These are phyloP conservation scores for Phalacrocorax pelagicus DNA, from an alignment of 2,113 vertebrate genomes.

Conservation along the genomic window DNA sequence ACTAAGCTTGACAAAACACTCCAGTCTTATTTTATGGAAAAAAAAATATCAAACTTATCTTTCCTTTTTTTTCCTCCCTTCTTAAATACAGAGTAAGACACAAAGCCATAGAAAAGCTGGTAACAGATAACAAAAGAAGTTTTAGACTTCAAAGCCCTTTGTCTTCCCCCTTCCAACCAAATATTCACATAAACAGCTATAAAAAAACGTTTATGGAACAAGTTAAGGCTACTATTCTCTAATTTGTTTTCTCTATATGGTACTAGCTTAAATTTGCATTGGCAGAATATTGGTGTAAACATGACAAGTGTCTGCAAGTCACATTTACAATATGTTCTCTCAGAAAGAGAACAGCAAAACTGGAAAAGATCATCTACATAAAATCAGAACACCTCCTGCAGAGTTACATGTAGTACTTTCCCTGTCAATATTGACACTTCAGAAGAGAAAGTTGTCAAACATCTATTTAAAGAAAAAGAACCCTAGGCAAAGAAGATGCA, in stretches of 20 bases:
- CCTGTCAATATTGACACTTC: neutral
- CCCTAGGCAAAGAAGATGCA: neutral
- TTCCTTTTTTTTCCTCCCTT: neutral
- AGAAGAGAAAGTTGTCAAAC: neutral
- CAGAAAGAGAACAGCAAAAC: neutral
- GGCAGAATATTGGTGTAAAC: neutral
- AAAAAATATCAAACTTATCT: neutral
- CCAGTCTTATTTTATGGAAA: neutral
- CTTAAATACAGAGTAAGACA: neutral
- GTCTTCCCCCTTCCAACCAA: neutral
- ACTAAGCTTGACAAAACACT: neutral
- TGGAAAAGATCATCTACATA: neutral
- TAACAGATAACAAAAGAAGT: neutral
- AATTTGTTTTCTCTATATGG: neutral
- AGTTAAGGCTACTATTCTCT: neutral
- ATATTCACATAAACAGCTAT: neutral
- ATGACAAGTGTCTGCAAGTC: neutral
- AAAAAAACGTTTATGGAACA: neutral
- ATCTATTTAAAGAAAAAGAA: neutral
- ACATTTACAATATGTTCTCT: neutral
- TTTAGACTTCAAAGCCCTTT: neutral
- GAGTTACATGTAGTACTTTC: neutral
- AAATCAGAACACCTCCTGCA: neutral
- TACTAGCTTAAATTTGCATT: neutral
- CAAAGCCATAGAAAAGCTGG: neutral